Conservation (phyloP, 2,797 vertebrate genomes). For the Oophaga sylvatica region DNA sequence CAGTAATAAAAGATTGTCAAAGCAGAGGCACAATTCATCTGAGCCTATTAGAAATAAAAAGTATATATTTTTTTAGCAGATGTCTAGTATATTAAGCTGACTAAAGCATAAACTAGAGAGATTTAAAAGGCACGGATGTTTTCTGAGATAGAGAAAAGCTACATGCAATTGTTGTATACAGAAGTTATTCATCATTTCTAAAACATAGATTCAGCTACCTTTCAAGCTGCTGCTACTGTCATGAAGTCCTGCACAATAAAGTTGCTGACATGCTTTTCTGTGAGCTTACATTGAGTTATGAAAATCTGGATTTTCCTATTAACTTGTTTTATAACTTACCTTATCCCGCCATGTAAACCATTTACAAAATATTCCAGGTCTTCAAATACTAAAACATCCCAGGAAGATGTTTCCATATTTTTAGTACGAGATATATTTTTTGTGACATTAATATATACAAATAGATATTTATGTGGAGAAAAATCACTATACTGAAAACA, state of each 20-base stretch:
- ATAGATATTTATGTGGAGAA: slow-evolving; percentile 27
- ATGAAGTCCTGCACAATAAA: slow-evolving; percentile 47
- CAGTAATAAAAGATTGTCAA: neutral
- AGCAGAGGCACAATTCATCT: neutral
- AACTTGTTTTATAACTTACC: slow-evolving; percentile 58
- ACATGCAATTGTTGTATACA: slow-evolving; percentile 64
- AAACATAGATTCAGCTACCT: slow-evolving; percentile 61
- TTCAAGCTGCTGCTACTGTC: slow-evolving; percentile 58
- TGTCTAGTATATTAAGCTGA: slow-evolving; percentile 57
- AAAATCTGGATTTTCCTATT: slow-evolving; percentile 62
- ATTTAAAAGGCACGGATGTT: slow-evolving; percentile 58
- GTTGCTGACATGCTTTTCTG: slow-evolving; percentile 59
- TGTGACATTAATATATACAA: slow-evolving; percentile 10
- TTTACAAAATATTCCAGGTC: slow-evolving; percentile 31
- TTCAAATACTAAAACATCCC: slow-evolving; percentile 17
- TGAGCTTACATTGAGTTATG: slow-evolving; percentile 55
- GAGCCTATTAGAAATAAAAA: neutral
- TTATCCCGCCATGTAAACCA: slow-evolving; percentile 47
- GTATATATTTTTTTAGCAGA: slow-evolving; percentile 38
- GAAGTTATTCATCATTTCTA: slow-evolving; percentile 61
- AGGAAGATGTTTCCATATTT: slow-evolving; percentile 11
- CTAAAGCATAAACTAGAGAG: slow-evolving; percentile 55
- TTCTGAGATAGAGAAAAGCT: slow-evolving; percentile 62
- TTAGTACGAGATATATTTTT: neutral
- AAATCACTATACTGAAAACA: neutral